phyloP scores from a whole-genome alignment of 2,888 invertebrate species.

The Drosophila suboccidentalis region DNA sequence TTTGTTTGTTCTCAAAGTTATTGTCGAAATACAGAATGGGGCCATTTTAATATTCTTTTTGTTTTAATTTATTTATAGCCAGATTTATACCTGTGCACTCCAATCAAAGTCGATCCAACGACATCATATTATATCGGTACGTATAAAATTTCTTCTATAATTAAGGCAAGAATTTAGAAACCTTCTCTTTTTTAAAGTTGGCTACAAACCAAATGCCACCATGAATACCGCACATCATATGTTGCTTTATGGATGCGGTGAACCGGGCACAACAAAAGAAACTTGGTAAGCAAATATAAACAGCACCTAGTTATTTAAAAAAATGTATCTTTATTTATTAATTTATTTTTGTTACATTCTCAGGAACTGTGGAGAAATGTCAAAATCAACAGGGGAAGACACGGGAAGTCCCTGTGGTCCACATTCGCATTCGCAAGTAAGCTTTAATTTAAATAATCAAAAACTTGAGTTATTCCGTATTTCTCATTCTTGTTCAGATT shows the following conservation, averaged over 20 bases:
- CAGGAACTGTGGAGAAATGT: constrained; percentile 98
- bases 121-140: constrained; percentile 94
- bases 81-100: constrained; percentile 96
- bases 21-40: background rate
- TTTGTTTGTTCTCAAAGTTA: background rate
- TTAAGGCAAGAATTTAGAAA: background rate
- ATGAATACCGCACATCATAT: constrained; percentile 97
- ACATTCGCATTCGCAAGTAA: constrained; percentile 88
- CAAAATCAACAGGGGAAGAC: constrained; percentile 87
- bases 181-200: constrained; percentile 87
- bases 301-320: constrained; percentile 28
- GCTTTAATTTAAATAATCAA: background rate
- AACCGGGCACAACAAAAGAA: constrained; percentile 86
- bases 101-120: constrained; percentile 92
- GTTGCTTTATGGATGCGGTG: constrained; percentile 95
- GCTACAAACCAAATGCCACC: constrained; percentile 96
- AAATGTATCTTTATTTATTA: constrained; percentile 68
- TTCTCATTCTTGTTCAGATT: constrained; percentile 87
- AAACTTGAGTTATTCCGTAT: background rate
- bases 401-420: constrained; percentile 91
- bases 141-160: constrained; percentile 11
- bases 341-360: background rate
- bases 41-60: no score
- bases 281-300: constrained; percentile 89
- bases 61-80: constrained; percentile 87